A percentile compares a stretch with the other conserved stretches of the same genome.
Conservation (phyloP, 1,140 invertebrate genomes). For the Bombus difficillimus region DNA sequence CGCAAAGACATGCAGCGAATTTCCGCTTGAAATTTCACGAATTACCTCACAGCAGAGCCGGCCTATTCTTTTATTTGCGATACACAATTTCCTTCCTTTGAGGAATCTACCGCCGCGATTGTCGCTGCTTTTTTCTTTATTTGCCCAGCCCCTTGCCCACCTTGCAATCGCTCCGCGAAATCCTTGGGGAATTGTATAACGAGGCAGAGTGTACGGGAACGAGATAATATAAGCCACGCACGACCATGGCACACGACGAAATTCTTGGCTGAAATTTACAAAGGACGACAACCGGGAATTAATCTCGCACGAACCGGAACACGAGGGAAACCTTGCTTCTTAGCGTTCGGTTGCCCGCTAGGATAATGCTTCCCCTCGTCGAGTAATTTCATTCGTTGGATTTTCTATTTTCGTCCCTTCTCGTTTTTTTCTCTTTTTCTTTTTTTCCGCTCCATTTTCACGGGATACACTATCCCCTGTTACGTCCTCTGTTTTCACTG, state of each 20-base stretch:
- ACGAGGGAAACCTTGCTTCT: constrained; percentile 19
- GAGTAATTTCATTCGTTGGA: constrained; percentile 1
- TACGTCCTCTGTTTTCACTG: neutral
- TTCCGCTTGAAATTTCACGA: constrained; percentile 46
- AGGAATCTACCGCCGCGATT: constrained; percentile 36
- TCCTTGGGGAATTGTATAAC: constrained; percentile 57
- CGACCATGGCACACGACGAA: constrained; percentile 36
- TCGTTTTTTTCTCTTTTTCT: neutral
- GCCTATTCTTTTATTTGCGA: constrained; percentile 48
- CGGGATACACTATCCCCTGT: neutral
- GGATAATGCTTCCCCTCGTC: constrained; percentile 16
- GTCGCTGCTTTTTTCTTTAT: neutral
- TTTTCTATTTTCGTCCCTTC: neutral
- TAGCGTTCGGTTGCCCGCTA: constrained; percentile 21
- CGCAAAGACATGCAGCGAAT: constrained; percentile 18
- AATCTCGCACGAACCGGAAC: constrained; percentile 56
- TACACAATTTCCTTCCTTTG: constrained; percentile 61
- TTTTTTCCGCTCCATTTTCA: neutral
- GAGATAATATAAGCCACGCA: constrained; percentile 47
- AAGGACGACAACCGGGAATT: constrained; percentile 58
- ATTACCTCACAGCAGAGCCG: constrained; percentile 37
- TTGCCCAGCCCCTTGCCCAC: neutral
- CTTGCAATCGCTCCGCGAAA: neutral
- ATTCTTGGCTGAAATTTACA: constrained; percentile 60
- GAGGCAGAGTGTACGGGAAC: constrained; percentile 38